Percentiles rank a stretch among this genome's conserved stretches.
Evolutionary conservation across 1,140 invertebrate genomes (phyloP).

Genomic region (Bursaphelenchus mucronatus): DNA sequence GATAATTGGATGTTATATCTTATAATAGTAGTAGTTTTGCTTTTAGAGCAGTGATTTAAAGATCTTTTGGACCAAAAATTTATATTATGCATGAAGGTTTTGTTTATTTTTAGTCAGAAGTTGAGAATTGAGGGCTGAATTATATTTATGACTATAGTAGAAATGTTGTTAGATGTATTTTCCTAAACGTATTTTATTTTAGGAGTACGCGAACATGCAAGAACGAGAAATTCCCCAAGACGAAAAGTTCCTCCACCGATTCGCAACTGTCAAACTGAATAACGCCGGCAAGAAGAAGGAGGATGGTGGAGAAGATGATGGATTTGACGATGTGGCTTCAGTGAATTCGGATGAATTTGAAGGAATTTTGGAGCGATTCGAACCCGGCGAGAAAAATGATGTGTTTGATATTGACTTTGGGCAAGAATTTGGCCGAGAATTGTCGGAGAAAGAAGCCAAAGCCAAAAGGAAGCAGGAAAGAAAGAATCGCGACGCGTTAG

Average conservation of each 20-base stretch:
- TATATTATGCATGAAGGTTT: no score
- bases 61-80: no score
- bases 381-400: slow-evolving; percentile 38
- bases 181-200: slow-evolving; percentile 5
- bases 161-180: background rate
- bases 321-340: slow-evolving; percentile 73
- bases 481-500: background rate
- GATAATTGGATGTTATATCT: no score
- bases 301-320: slow-evolving; percentile 54
- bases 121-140: no score
- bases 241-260: slow-evolving; percentile 72
- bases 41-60: no score
- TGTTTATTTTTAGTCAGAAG: no score
- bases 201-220: slow-evolving; percentile 70
- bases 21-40: no score
- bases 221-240: slow-evolving; percentile 73
- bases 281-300: slow-evolving; percentile 24
- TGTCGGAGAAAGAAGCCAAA: slow-evolving; percentile 21
- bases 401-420: slow-evolving; percentile 38
- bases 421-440: slow-evolving; percentile 32
- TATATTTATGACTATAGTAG: no score
- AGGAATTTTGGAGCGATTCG: slow-evolving; percentile 53
- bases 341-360: slow-evolving; percentile 83
- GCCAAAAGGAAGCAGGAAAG: slow-evolving; percentile 15
- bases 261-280: slow-evolving; percentile 49